Evolutionary conservation across 2,797 vertebrate species (phyloP).

Genomic region (Xyrichtys novacula): DNA sequence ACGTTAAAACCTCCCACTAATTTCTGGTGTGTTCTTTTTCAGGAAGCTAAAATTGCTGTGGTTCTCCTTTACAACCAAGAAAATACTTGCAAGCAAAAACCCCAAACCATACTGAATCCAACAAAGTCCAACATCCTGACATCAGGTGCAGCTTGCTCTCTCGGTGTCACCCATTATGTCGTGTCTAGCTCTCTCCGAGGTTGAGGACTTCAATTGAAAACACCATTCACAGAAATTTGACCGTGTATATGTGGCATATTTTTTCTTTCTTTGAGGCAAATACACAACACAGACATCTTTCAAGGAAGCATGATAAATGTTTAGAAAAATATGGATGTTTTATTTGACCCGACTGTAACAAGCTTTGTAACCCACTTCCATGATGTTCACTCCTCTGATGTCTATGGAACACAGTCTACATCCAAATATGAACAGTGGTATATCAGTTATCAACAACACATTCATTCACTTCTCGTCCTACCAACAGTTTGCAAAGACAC

Average conservation of each 20-base stretch:
- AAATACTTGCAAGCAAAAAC: too few species aligned
- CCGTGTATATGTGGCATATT: background rate
- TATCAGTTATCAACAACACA: constrained; percentile 76
- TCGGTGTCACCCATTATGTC: too few species aligned
- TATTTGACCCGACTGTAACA: constrained; percentile 86
- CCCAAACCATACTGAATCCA: too few species aligned
- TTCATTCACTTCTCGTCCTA: constrained; percentile 80
- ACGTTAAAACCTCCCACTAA: too few species aligned
- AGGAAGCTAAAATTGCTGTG: too few species aligned
- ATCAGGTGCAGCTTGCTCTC: too few species aligned
- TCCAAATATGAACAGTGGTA: constrained; percentile 83
- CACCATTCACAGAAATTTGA: too few species aligned
- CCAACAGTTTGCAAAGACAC: constrained; percentile 81
- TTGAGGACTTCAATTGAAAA: too few species aligned
- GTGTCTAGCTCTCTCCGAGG: too few species aligned
- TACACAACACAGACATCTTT: constrained; percentile 58
- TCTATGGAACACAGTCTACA: constrained; percentile 84
- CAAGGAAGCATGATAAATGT: constrained; percentile 58
- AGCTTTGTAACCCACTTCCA: constrained; percentile 78
- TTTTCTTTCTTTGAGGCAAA: constrained; percentile 1
- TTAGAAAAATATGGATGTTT: constrained; percentile 89
- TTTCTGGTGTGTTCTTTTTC: too few species aligned
- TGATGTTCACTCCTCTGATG: constrained; percentile 71
- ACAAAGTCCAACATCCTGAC: too few species aligned
- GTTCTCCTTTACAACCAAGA: too few species aligned